A percentile compares a stretch with the other conserved stretches of the same genome.
These are phyloP conservation scores for Suncus etruscus DNA, from an alignment of 2,113 vertebrate genomes.

Conservation along the genomic window DNA sequence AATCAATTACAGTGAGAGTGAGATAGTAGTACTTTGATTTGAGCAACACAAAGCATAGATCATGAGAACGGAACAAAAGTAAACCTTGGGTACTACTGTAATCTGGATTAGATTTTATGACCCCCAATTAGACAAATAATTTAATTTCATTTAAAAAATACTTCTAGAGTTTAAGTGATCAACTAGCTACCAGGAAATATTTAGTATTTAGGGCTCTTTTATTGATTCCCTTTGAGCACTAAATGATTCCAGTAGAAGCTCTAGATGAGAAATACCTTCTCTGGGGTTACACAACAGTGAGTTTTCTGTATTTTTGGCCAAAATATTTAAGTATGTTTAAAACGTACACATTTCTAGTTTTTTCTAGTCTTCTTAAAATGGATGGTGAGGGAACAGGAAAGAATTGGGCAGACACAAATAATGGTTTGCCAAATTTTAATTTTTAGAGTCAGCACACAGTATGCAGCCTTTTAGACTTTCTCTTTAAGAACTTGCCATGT, in stretches of 20 bases:
- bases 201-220: background rate
- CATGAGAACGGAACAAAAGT: too few relatives aligned
- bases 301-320: background rate
- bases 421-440: slow-evolving; percentile 71
- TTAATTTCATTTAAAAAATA: too few relatives aligned
- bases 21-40: too few relatives aligned
- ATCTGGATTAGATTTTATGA: too few relatives aligned
- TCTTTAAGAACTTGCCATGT: slow-evolving; percentile 79
- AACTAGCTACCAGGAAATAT: background rate
- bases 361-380: slow-evolving; percentile 1
- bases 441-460: slow-evolving; percentile 71
- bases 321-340: slow-evolving; percentile 47
- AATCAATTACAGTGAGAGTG: too few relatives aligned
- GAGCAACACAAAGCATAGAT: too few relatives aligned
- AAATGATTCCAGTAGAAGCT: background rate
- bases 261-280: background rate
- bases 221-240: background rate
- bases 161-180: background rate
- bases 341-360: slow-evolving; percentile 23
- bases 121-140: too few relatives aligned
- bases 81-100: too few relatives aligned
- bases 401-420: background rate
- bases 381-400: background rate
- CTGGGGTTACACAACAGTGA: background rate
- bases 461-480: slow-evolving; percentile 72